Base-by-base conservation (phyloP, 2,113 vertebrate genomes). In the Carettochelys insculpta region DNA sequence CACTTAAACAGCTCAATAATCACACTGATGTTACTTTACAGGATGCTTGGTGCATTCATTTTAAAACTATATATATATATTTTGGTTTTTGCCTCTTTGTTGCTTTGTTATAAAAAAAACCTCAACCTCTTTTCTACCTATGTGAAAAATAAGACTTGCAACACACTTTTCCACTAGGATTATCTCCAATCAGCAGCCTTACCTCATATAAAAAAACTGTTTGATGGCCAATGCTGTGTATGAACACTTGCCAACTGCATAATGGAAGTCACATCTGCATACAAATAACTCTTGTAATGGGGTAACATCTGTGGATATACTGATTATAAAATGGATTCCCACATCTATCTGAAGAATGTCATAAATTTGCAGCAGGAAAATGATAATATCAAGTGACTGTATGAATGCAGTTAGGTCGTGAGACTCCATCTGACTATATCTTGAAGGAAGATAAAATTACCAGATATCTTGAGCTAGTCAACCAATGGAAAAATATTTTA, bases 391-490 rank as follows among this genome's bases (percentile, higher is more conserved):
- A 0, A 22, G 12, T 41, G 53, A 7, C 3, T 3, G 38, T 4
- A 76, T 38, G 47, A 27, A 31, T n/a, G 34, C 41, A 17, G 56
- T 79, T 79, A 73, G 68, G 65, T n/a, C 20, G 25, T n/a, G 24
- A 87, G 80, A 11, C 65, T 86, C 82, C 31, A 34, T 43, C n/a
- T 85, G 90, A 5, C 47, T 43, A 47, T 3, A 77, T 38, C 80
- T 92, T 77, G 82, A 88, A 82, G 56, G 71, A 90, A 56, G 80
- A 93, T 50, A 86, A 93, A 85, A 61, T 52, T 73, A 29, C 47
- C 25, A n/a, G 41, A 47, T 80, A 73, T 85, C 45, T 86, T 90
- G 1, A 45, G 71, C 41, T 27, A 75, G 71, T 75, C 41, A 43
- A 43, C 43, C 5, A 45, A 45, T 27, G 80, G 11, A 77, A 85